Evolutionary conservation across 2,113 vertebrate species (phyloP).

Genomic region (Himantopus leucocephalus): DNA sequence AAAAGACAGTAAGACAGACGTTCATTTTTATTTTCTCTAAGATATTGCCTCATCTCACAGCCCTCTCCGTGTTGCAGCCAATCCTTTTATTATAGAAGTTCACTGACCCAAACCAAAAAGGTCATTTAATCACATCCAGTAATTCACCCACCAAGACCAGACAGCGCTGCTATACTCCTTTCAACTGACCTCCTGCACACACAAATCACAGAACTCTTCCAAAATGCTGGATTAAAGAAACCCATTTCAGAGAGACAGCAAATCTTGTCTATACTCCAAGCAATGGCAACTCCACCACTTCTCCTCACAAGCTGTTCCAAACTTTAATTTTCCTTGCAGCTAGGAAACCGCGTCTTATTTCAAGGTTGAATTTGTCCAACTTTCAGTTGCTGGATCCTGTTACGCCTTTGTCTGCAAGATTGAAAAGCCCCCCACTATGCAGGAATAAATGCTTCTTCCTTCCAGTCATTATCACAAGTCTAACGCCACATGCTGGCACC

Average conservation of each 20-base stretch:
- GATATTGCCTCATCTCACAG: neutral
- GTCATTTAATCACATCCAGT: conserved; percentile 47
- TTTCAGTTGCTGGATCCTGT: neutral
- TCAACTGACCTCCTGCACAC: neutral
- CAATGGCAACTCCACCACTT: neutral
- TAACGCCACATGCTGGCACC: neutral
- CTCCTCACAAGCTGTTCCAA: neutral
- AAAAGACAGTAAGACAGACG: neutral
- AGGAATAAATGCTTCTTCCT: neutral
- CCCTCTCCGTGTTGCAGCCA: neutral
- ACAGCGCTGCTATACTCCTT: neutral
- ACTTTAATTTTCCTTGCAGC: neutral
- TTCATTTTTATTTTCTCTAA: neutral
- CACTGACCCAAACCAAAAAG: conserved; percentile 27
- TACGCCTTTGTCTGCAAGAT: conserved; percentile 13
- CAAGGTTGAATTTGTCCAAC: conserved; percentile 30
- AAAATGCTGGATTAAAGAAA: neutral
- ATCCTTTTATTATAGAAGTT: neutral
- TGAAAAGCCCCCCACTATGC: conserved; percentile 6
- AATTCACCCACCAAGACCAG: conserved; percentile 7
- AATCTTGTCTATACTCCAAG: neutral
- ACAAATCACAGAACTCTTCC: neutral
- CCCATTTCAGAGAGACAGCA: neutral
- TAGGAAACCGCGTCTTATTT: conserved; percentile 17
- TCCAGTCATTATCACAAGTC: neutral